Evolutionary conservation across 2,888 invertebrate genomes (phyloP).

Genomic region (Odontothrips loti): DNA sequence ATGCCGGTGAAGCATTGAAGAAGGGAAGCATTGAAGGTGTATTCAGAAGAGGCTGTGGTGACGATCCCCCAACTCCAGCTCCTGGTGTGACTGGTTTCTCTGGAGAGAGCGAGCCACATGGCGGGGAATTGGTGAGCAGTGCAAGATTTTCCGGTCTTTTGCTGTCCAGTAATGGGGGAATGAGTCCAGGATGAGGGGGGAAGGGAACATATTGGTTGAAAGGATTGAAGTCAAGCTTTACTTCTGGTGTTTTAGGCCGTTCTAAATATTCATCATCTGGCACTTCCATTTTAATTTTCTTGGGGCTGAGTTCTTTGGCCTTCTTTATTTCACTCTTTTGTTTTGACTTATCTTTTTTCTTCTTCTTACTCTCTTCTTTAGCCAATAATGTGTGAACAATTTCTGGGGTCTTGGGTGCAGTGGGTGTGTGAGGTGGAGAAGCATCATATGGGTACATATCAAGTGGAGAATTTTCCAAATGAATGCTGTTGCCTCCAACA

Average conservation of each 20-base stretch:
- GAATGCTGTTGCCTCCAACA: not conserved
- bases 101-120: slow-evolving; percentile 32
- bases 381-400: slow-evolving; percentile 55
- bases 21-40: slow-evolving; percentile 28
- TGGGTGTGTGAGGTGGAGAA: slow-evolving; percentile 45
- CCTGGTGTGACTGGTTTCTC: slow-evolving; percentile 35
- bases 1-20: not conserved
- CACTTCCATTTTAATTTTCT: slow-evolving; percentile 34
- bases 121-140: not conserved
- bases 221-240: slow-evolving; percentile 38
- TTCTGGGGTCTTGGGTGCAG: slow-evolving; percentile 56
- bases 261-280: slow-evolving; percentile 62
- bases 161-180: slow-evolving; percentile 42
- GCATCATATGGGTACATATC: not conserved
- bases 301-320: slow-evolving; percentile 41
- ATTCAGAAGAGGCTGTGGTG: slow-evolving; percentile 31
- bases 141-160: slow-evolving; percentile 32
- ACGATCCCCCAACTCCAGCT: slow-evolving; percentile 28
- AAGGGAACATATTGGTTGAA: slow-evolving; percentile 30
- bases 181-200: slow-evolving; percentile 50
- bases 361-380: slow-evolving; percentile 46
- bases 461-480: not conserved
- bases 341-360: slow-evolving; percentile 56
- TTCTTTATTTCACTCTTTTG: slow-evolving; percentile 50
- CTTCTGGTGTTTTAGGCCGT: slow-evolving; percentile 53